phyloP scores from a whole-genome alignment of 2,113 vertebrate species.

The Gallinago paraguaiae region DNA sequence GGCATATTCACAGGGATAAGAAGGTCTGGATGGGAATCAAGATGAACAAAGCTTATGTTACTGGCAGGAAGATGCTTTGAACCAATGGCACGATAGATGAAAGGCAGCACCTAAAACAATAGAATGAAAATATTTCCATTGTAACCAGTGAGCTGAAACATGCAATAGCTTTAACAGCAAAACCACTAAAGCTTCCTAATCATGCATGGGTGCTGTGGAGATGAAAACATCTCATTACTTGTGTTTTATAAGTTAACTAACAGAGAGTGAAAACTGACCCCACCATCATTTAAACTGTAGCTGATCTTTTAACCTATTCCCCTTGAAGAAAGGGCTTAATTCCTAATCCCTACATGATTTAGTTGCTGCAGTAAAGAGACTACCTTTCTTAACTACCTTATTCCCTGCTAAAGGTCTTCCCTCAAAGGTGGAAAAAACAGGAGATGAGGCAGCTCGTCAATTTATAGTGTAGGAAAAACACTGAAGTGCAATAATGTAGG shows the following conservation, averaged over 20 bases:
- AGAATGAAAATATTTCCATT: neutral
- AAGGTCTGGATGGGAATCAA: constrained; percentile 98
- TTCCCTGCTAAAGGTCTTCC: neutral
- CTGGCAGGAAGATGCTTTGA: constrained; percentile 89
- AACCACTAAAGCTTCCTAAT: neutral
- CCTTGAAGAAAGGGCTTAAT: neutral
- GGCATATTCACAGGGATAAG: constrained; percentile 95
- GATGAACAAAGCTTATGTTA: constrained; percentile 88
- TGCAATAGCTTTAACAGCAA: neutral
- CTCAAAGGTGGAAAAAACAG: neutral
- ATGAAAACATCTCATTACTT: neutral
- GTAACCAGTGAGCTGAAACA: neutral
- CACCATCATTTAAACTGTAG: neutral
- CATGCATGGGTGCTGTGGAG: neutral
- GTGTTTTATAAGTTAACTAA: neutral
- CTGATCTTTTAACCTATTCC: neutral
- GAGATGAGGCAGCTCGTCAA: neutral
- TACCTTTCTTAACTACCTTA: neutral
- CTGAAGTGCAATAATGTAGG: neutral
- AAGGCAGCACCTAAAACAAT: constrained; percentile 84
- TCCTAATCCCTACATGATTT: neutral
- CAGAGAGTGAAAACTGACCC: neutral
- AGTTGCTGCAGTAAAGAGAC: neutral
- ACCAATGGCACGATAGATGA: constrained; percentile 93
- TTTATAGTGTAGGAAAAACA: neutral